These are phyloP conservation scores for Calvadosia cruxmelitensis DNA, from an alignment of 30 jellyfish, hydroid and myxozoan genomes.

Conservation along the genomic window DNA sequence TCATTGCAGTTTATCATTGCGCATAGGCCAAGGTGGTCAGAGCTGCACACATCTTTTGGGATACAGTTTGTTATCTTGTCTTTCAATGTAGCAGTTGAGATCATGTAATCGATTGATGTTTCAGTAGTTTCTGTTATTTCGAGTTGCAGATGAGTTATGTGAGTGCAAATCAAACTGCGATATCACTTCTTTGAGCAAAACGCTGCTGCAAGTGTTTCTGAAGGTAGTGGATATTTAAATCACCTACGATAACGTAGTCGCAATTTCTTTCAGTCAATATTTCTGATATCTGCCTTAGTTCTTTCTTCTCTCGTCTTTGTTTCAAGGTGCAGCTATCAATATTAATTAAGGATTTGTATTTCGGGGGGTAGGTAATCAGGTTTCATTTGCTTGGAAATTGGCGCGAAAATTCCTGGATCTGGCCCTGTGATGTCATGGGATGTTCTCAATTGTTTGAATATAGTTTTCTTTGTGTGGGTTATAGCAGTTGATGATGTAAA, in stretches of 20 bases:
- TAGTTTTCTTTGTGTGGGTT: neutral
- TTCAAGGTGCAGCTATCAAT: too few species aligned
- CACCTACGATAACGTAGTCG: neutral
- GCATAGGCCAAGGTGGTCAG: neutral
- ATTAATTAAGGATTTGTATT: too few species aligned
- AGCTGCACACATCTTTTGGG: neutral
- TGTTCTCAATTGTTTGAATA: neutral
- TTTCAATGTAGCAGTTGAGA: neutral
- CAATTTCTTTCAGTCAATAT: neutral
- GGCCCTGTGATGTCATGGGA: too few species aligned
- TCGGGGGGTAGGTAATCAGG: too few species aligned
- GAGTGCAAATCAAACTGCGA: neutral
- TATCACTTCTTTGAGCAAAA: too few species aligned
- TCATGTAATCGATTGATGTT: neutral
- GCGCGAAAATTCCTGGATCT: too few species aligned
- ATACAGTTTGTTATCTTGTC: neutral
- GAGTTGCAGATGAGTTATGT: neutral
- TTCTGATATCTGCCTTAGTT: neutral
- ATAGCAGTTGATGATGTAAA: neutral
- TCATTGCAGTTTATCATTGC: neutral
- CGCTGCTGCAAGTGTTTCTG: neutral
- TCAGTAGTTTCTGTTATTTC: neutral
- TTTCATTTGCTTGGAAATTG: too few species aligned
- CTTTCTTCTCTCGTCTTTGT: too few species aligned
- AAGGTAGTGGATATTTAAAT: neutral